phyloP scores from a whole-genome alignment of 1,140 invertebrate genomes.

The Catajapyx aquilonaris region DNA sequence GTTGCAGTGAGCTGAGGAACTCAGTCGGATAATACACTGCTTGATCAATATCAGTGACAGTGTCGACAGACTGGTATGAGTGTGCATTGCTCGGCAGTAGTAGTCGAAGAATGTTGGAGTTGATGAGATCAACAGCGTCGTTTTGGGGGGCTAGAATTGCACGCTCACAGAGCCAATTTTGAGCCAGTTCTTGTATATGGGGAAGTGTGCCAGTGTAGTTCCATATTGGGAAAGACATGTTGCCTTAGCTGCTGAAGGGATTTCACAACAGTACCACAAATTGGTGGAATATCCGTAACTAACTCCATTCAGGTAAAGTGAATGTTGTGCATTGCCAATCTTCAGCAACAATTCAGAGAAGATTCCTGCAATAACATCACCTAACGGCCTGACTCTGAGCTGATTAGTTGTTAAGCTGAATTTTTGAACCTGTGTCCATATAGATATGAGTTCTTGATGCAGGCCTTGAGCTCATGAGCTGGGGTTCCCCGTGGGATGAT shows the following conservation, averaged over 20 bases:
- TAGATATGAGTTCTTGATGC: constrained; percentile 13
- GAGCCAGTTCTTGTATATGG: no score
- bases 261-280: constrained; percentile 14
- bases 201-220: constrained; percentile 12
- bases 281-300: constrained; percentile 5
- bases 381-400: constrained; percentile 8
- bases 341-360: constrained; percentile 9
- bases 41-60: constrained; percentile 14
- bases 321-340: constrained; percentile 10
- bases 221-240: constrained; percentile 17
- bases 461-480: constrained; percentile 10
- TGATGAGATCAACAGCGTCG: constrained; percentile 10
- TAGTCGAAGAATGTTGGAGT: constrained; percentile 10
- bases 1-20: no score
- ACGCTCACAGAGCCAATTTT: constrained; percentile 18
- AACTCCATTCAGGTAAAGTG: constrained; percentile 2
- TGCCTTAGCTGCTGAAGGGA: constrained; percentile 14
- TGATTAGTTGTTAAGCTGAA: constrained; percentile 12
- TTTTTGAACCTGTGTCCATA: constrained; percentile 11
- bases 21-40: no score
- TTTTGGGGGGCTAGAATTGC: constrained; percentile 14
- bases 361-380: constrained; percentile 1
- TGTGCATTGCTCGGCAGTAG: constrained; percentile 9
- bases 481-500: constrained; percentile 10
- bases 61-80: constrained; percentile 17